A percentile compares a stretch with the other conserved stretches of the same genome.
phyloP scores from a whole-genome alignment of 2,888 invertebrate genomes.

The Rhagium mordax region DNA sequence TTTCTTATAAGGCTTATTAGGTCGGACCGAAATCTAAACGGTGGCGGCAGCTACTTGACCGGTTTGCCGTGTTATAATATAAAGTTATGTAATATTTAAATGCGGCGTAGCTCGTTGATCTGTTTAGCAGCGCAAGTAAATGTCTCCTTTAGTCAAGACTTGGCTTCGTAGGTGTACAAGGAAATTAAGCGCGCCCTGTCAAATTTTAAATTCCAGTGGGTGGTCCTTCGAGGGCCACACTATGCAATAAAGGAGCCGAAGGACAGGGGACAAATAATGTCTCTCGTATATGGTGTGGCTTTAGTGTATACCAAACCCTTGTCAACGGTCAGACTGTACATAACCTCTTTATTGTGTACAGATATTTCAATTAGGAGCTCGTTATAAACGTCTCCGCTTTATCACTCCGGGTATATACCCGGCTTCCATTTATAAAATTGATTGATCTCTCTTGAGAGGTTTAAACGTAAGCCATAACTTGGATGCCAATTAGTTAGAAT shows the following conservation, averaged over 20 bases:
- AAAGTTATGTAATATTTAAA: too few species aligned
- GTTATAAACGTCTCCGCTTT: conserved; percentile 6
- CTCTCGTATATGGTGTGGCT: not conserved
- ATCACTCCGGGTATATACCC: not conserved
- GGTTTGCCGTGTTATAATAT: too few species aligned
- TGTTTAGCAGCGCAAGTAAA: not conserved
- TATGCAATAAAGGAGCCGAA: not conserved
- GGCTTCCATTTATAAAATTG: not conserved
- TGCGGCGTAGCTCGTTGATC: too few species aligned
- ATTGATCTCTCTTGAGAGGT: conserved; percentile 17
- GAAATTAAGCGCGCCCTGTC: not conserved
- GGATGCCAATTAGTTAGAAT: not conserved
- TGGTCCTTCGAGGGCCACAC: not conserved
- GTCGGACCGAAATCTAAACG: too few species aligned
- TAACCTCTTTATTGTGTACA: conserved; percentile 26
- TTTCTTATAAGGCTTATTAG: too few species aligned
- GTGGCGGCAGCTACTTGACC: too few species aligned
- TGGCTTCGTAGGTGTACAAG: too few species aligned
- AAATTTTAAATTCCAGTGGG: not conserved
- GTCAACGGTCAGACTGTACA: conserved; percentile 31
- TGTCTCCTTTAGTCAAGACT: not conserved
- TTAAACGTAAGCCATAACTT: not conserved
- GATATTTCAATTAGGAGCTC: conserved; percentile 33
- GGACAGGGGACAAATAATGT: not conserved
- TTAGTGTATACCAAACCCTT: conserved; percentile 31